Percentiles rank a stretch among this genome's conserved stretches.
phyloP scores from a whole-genome alignment of 2,888 invertebrate genomes.

The Scrobipalpa atriplicella region DNA sequence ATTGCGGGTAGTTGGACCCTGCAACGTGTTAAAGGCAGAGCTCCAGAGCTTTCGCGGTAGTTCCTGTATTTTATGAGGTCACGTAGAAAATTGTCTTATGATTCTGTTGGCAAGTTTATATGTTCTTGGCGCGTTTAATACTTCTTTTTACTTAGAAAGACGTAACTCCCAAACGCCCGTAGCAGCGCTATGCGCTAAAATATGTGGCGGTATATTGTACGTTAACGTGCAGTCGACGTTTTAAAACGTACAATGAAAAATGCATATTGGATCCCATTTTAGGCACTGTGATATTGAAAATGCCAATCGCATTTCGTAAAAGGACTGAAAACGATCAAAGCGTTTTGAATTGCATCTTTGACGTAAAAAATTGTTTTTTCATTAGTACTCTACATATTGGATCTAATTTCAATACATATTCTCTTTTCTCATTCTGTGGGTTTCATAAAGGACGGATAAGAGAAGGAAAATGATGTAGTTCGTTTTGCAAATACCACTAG shows the following conservation, averaged over 20 bases:
- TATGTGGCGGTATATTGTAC: conserved; percentile 8
- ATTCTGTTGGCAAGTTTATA: conserved; percentile 26
- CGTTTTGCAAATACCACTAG: too few relatives aligned
- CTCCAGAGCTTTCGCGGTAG: conserved; percentile 17
- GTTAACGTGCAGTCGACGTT: not conserved
- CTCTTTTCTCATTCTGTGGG: too few relatives aligned
- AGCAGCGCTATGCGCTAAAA: not conserved
- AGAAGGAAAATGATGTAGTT: too few relatives aligned
- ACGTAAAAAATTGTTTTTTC: too few relatives aligned
- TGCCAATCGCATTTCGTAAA: not conserved
- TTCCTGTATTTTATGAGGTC: conserved; percentile 29
- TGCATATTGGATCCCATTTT: conserved; percentile 12
- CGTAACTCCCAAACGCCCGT: conserved; percentile 3
- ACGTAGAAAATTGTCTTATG: conserved; percentile 30
- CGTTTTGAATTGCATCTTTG: too few relatives aligned
- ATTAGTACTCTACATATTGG: too few relatives aligned
- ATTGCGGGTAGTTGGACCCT: conserved; percentile 28
- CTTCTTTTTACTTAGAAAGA: conserved; percentile 20
- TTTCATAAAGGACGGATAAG: too few relatives aligned
- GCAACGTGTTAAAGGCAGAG: conserved; percentile 28
- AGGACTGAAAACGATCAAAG: not conserved
- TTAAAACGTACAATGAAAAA: conserved; percentile 8
- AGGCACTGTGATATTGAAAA: not conserved
- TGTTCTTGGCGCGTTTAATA: conserved; percentile 20
- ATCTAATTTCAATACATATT: too few relatives aligned